Percentiles rank a stretch among this genome's conserved stretches.
phyloP scores from a whole-genome alignment of 2,797 vertebrate species.

The Typhlichthys subterraneus region DNA sequence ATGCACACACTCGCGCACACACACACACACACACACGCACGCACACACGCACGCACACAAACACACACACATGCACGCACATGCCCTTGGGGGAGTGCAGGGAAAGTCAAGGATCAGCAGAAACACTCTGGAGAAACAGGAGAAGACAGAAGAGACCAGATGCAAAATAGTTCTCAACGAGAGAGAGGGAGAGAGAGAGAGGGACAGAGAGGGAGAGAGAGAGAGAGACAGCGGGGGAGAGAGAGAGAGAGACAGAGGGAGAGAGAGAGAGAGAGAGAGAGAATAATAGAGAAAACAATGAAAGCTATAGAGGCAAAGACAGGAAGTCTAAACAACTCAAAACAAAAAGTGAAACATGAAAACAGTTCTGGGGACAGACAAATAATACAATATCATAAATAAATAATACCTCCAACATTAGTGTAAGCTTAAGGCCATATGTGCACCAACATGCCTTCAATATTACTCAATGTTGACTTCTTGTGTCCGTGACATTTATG shows the following conservation, averaged over 20 bases:
- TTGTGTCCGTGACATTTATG: too few species aligned
- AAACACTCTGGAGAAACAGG: slow-evolving; percentile 79
- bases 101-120: slow-evolving; percentile 80
- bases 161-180: slow-evolving; percentile 85
- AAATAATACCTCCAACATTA: neutral
- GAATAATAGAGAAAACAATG: slow-evolving; percentile 4
- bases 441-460: too few species aligned
- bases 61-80: slow-evolving; percentile 6
- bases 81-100: slow-evolving; percentile 69
- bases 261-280: slow-evolving; percentile 47
- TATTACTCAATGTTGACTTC: too few species aligned
- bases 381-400: neutral
- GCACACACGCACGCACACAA: slow-evolving; percentile 4
- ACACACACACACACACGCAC: slow-evolving; percentile 10
- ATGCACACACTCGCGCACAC: slow-evolving; percentile 8
- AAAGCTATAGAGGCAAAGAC: neutral
- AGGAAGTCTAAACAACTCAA: neutral
- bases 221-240: slow-evolving; percentile 25
- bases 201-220: slow-evolving; percentile 26
- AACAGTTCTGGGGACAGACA: neutral
- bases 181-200: slow-evolving; percentile 35
- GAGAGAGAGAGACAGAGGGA: slow-evolving; percentile 6
- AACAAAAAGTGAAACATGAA: neutral
- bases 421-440: too few species aligned
- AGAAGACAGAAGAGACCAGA: slow-evolving; percentile 81